Base-by-base conservation (phyloP, 2,113 vertebrate species). In the human region DNA sequence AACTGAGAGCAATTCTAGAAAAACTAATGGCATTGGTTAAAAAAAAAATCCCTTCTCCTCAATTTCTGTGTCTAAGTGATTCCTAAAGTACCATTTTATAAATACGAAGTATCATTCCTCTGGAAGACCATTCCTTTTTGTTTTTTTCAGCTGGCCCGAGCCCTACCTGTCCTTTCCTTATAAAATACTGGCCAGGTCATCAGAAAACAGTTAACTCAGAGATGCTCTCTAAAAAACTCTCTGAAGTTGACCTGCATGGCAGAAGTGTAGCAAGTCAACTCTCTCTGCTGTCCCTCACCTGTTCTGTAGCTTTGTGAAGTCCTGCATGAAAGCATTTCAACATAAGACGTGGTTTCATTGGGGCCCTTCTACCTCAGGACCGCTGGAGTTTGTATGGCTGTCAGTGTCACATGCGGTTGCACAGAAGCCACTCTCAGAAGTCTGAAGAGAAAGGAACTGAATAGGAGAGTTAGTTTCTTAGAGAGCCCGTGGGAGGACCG, bases 401-500 rank as follows among this genome's bases (percentile, higher is more conserved):
- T 40, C 68, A 3, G 2, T 81, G 92, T 48, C 20, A 4, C 14
- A 14, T 72, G 25, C 0, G 4, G 70, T 1, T 25, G 32, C 48
- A 32, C 50, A 16, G 50, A 35, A 43, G 17, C 57, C 2, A 5
- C 22, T 40, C 43, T 23, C 7, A 0, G 22, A 16, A 64, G 6
- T 55, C 82, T 64, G 68, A 80, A 11, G 48, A 66, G n/a, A 8
- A 25, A 27, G 35, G n/a, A 64, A 3, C 4, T 13, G 38, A 52
- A 6, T 11, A 8, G 0, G 10, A 55, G 22, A 22, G 32, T 32
- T 4, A 6, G 35, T 1, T 43, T 18, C 61, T 66, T 59, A 8
- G 1, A 5, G 38, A 17, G 78, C 13, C 23, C 5, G 13, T 12
- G 0, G 40, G 45, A 79, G 59, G 35, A 11, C 40, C 0, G 1